Base-by-base conservation (phyloP, 2,888 invertebrate species). In the Caenorhabditis wallacei region DNA sequence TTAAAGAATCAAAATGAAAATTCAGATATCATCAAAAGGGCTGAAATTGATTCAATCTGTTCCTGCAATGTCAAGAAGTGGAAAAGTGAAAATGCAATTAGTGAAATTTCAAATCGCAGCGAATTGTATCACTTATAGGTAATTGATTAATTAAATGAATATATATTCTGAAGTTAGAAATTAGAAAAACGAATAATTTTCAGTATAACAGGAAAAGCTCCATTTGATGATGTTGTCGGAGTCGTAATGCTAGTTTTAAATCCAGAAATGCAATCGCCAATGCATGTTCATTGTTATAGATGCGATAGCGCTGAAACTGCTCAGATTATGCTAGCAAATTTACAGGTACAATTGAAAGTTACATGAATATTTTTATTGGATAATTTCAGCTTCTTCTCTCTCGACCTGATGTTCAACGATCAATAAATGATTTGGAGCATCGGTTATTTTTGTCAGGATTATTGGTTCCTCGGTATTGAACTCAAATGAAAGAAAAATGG, bases 21-120 rank as follows among this genome's bases (percentile, higher is more conserved):
- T 89, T 24, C 84, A 93, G 89, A 91, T 93, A 10, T 92, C 96
- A 88, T 95, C 95, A 93, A 97, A 97, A 93, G 97, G 97, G 46
- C 93, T 98, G 92, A 97, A 97, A 94, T 96, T 98, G 88, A 95
- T 97, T 86, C 97, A 97, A 93, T 96, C 94, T 53, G 94, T 94
- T 13, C 93, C 93, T 43, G 88, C 87, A 51, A 85, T 88, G 88
- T 88, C 87, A 26, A 87, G 92, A 71, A 92, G 92, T 63, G 90
- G 90, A 59, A 91, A 91, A 78, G 89, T 91, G 66, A 92, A 92
- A 78, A 91, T 92, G 79, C 93, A 93, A 82, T 92, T 96, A 46
- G 95, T 97, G 89, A 97, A 97, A 93, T 97, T 97, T 93, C 95
- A 96, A 93, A 96, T 97, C 85, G 96, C 97, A 0, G 96, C 96